Evolutionary conservation across 2,797 vertebrate species (phyloP).

Genomic region (Cebuella pygmaea): DNA sequence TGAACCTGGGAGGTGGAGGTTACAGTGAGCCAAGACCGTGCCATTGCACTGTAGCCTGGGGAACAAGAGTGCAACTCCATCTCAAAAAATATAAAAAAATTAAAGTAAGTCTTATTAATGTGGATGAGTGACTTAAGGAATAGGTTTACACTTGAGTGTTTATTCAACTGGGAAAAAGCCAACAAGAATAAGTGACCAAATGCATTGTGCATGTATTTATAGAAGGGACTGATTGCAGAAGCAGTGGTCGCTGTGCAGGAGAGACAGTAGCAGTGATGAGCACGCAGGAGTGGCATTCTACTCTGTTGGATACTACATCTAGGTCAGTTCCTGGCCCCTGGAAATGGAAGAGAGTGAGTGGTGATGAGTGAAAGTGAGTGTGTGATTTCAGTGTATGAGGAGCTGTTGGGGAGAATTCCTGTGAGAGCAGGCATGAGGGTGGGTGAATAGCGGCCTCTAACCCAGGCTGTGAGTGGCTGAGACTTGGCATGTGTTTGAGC

Average conservation of each 20-base stretch:
- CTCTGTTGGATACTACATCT: too few species aligned
- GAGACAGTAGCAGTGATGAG: background rate
- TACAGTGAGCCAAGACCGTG: too few species aligned
- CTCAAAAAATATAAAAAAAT: too few species aligned
- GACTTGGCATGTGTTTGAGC: constrained; percentile 64
- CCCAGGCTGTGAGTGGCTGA: constrained; percentile 20
- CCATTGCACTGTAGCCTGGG: too few species aligned
- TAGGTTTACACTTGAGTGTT: background rate
- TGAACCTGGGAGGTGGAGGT: too few species aligned
- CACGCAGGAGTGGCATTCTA: fast-evolving
- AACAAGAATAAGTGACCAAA: background rate
- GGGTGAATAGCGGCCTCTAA: constrained; percentile 69
- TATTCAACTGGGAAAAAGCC: background rate
- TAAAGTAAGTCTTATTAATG: background rate
- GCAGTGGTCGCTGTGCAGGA: background rate
- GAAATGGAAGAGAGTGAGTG: background rate
- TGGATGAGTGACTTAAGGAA: background rate
- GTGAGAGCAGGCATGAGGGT: constrained; percentile 48
- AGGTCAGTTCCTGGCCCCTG: background rate
- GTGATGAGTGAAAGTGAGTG: background rate
- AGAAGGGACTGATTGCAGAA: background rate
- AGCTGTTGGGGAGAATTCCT: constrained; percentile 37
- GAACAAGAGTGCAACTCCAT: too few species aligned
- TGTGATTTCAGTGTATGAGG: constrained; percentile 25
- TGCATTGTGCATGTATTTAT: background rate